A percentile compares a stretch with the other conserved stretches of the same genome.
These are phyloP conservation scores for Morone saxatilis DNA, from an alignment of 2,113 vertebrate genomes.

Conservation along the genomic window DNA sequence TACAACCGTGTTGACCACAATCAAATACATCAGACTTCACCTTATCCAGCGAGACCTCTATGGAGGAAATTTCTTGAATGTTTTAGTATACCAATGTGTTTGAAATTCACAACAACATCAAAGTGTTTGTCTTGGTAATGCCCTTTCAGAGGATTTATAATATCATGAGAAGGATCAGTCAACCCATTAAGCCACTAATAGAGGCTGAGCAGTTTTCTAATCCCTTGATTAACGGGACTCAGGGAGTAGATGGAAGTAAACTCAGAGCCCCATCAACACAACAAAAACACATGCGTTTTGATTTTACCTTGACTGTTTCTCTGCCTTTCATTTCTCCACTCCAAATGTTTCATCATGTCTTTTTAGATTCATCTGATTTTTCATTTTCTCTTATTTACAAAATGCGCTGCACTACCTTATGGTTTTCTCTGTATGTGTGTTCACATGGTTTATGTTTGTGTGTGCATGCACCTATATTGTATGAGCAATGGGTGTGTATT, in stretches of 20 bases:
- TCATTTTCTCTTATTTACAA: not conserved
- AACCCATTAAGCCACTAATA: constrained; percentile 49
- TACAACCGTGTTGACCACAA: too few species aligned
- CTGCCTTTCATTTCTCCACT: not conserved
- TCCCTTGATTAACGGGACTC: constrained; percentile 45
- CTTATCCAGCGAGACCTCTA: not conserved
- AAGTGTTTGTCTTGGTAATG: constrained; percentile 6
- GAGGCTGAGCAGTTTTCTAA: constrained; percentile 50
- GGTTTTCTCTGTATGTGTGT: not conserved
- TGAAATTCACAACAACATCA: not conserved
- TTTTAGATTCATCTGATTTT: not conserved
- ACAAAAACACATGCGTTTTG: not conserved
- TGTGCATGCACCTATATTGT: not conserved
- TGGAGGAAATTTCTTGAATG: not conserved
- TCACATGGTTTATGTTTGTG: not conserved
- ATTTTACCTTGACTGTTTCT: not conserved
- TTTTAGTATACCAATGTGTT: not conserved
- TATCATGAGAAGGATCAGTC: constrained; percentile 24
- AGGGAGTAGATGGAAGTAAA: constrained; percentile 29
- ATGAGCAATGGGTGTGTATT: not conserved
- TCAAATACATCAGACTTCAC: not conserved
- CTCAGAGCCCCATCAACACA: constrained; percentile 6
- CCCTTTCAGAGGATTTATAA: constrained; percentile 5
- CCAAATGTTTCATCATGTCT: not conserved
- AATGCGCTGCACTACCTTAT: not conserved